These are phyloP conservation scores for Aplidium turbinatum DNA, from an alignment of 23 tunicate genomes.

Conservation along the genomic window DNA sequence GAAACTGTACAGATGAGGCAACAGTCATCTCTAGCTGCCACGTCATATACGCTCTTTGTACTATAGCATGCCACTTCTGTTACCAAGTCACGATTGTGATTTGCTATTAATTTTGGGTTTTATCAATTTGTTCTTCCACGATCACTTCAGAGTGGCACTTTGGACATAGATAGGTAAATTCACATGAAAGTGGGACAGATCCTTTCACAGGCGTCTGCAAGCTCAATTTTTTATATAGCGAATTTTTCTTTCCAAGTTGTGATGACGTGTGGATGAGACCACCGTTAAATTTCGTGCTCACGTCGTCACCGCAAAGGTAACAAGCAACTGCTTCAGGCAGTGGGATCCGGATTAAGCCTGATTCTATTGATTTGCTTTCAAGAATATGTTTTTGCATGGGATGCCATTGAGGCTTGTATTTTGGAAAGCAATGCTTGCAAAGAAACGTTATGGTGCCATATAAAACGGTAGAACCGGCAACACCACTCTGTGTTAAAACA, in stretches of 20 bases:
- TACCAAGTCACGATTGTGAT: no score
- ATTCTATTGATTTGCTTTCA: slow-evolving; percentile 22
- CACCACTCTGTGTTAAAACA: slow-evolving; percentile 4
- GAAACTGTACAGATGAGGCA: no score
- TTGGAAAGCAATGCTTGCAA: slow-evolving; percentile 62
- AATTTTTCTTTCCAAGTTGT: not conserved
- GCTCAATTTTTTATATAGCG: not conserved
- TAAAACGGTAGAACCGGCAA: slow-evolving; percentile 27
- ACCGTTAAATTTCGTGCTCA: slow-evolving; percentile 54
- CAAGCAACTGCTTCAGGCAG: slow-evolving; percentile 56
- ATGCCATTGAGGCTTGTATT: slow-evolving; percentile 57
- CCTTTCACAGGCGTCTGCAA: slow-evolving; percentile 16
- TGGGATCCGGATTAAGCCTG: slow-evolving; percentile 52
- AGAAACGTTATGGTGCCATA: slow-evolving; percentile 41
- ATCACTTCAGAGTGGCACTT: slow-evolving; percentile 39
- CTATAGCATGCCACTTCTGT: no score
- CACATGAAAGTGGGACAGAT: slow-evolving; percentile 43
- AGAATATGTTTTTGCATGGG: slow-evolving; percentile 47
- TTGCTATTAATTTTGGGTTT: no score
- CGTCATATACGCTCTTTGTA: no score
- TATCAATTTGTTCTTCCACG: no score
- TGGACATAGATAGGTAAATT: slow-evolving; percentile 56
- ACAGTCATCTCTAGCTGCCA: no score
- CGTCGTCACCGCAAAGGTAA: slow-evolving; percentile 49
- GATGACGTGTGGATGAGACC: slow-evolving; percentile 27